These are phyloP conservation scores for Syngnathus acus DNA, from an alignment of 2,797 vertebrate species.

Conservation along the genomic window DNA sequence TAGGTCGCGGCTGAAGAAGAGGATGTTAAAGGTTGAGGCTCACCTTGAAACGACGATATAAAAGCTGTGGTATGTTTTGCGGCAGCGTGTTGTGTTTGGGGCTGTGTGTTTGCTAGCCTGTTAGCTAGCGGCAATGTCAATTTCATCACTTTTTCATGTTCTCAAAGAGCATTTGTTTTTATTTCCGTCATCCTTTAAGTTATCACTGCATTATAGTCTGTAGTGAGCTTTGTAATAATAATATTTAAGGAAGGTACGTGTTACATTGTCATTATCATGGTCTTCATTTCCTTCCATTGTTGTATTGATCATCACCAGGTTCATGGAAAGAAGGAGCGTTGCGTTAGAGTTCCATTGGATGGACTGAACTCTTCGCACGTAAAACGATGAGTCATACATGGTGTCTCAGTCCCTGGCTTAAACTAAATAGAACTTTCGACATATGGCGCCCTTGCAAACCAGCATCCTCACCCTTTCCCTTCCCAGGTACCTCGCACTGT, in stretches of 20 bases:
- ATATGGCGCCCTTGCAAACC: slow-evolving; percentile 67
- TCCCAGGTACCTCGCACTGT: slow-evolving; percentile 57
- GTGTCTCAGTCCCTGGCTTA: slow-evolving; percentile 67
- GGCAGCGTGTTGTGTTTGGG: background rate
- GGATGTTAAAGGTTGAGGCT: background rate
- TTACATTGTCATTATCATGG: slow-evolving; percentile 7
- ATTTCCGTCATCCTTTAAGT: background rate
- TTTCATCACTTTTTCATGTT: background rate
- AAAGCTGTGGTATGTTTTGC: slow-evolving; percentile 34
- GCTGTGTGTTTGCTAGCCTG: slow-evolving; percentile 5
- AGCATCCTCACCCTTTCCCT: slow-evolving; percentile 49
- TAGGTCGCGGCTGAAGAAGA: background rate
- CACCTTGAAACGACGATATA: slow-evolving; percentile 8
- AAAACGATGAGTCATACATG: slow-evolving; percentile 69
- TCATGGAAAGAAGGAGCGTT: slow-evolving; percentile 21
- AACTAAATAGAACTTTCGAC: slow-evolving; percentile 68
- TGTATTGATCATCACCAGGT: slow-evolving; percentile 44
- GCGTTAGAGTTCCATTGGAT: slow-evolving; percentile 27
- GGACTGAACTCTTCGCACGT: slow-evolving; percentile 18
- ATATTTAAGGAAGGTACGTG: background rate
- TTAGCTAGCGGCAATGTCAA: slow-evolving; percentile 18
- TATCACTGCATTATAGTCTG: background rate
- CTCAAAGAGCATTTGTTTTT: no score
- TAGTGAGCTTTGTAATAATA: background rate
- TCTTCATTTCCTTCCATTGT: slow-evolving; percentile 9